phyloP scores from a whole-genome alignment of 2,888 invertebrate genomes.

The Tuberolachnus salignus region DNA sequence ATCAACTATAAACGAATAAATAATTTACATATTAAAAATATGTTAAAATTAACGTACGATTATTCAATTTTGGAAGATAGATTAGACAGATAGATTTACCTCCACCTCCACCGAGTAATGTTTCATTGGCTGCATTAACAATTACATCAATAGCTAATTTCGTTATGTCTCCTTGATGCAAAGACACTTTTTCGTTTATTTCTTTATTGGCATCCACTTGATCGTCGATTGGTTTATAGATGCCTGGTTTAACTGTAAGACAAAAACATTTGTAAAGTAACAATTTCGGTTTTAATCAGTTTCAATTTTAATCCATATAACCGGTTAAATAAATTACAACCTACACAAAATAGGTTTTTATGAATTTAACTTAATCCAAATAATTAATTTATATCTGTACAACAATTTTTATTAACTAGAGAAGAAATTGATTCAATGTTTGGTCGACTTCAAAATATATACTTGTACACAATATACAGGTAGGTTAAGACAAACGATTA shows the following conservation, averaged over 20 bases:
- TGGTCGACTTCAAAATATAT: no score
- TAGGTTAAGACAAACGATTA: no score
- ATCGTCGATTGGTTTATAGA: not conserved
- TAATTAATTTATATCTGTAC: no score
- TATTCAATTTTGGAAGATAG: not conserved
- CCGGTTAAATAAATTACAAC: no score
- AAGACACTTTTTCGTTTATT: conserved; percentile 70
- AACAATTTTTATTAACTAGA: no score
- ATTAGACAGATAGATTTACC: conserved; percentile 64
- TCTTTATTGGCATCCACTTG: conserved; percentile 62
- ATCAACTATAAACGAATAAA: conserved; percentile 69
- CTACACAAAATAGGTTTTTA: no score
- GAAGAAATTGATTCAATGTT: no score
- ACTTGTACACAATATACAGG: no score
- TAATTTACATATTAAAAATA: not conserved
- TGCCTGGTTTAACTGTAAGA: not conserved
- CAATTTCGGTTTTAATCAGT: no score
- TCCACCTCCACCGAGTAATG: conserved; percentile 80
- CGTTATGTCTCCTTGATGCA: conserved; percentile 83
- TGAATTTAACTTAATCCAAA: no score
- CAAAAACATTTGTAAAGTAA: no score
- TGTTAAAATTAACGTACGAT: not conserved
- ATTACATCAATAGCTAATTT: conserved; percentile 83
- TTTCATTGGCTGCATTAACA: conserved; percentile 86
- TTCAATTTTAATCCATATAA: no score